phyloP scores from a whole-genome alignment of 2,797 vertebrate genomes.

The Chaetodon trifasciatus region DNA sequence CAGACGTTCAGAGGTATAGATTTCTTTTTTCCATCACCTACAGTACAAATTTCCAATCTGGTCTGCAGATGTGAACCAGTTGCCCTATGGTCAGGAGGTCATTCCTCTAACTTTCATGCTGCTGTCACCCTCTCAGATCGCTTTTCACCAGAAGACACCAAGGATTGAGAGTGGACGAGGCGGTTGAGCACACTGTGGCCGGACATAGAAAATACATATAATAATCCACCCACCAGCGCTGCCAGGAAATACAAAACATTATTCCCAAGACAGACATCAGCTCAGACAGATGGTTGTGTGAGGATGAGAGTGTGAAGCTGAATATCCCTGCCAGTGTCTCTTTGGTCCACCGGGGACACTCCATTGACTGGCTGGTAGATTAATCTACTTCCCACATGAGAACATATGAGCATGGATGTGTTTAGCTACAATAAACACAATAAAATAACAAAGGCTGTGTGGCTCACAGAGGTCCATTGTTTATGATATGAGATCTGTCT shows the following conservation, averaged over 20 bases:
- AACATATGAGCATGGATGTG: constrained; percentile 23
- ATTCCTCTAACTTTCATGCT: constrained; percentile 17
- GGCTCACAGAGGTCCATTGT: constrained; percentile 33
- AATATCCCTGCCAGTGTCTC: constrained; percentile 36
- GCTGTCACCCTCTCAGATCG: background rate
- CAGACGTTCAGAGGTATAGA: constrained; percentile 10
- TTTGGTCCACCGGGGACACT: constrained; percentile 31
- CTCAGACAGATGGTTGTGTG: constrained; percentile 40
- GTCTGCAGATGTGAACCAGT: constrained; percentile 9
- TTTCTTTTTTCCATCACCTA: background rate
- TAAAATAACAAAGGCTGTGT: constrained; percentile 25
- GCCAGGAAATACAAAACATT: constrained; percentile 23
- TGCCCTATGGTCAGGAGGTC: constrained; percentile 15
- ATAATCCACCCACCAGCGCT: constrained; percentile 13
- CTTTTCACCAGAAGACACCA: background rate
- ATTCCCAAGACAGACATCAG: constrained; percentile 41
- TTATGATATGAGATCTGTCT: constrained; percentile 56
- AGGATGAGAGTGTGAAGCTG: constrained; percentile 25
- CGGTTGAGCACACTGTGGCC: background rate
- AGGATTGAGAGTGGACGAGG: background rate
- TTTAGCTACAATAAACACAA: constrained; percentile 41
- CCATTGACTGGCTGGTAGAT: constrained; percentile 45
- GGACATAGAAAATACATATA: constrained; percentile 7
- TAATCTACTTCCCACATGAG: constrained; percentile 48
- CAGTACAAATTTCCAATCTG: constrained; percentile 12